phyloP scores from a whole-genome alignment of 2,113 vertebrate species.

The Spermophilus dauricus region DNA sequence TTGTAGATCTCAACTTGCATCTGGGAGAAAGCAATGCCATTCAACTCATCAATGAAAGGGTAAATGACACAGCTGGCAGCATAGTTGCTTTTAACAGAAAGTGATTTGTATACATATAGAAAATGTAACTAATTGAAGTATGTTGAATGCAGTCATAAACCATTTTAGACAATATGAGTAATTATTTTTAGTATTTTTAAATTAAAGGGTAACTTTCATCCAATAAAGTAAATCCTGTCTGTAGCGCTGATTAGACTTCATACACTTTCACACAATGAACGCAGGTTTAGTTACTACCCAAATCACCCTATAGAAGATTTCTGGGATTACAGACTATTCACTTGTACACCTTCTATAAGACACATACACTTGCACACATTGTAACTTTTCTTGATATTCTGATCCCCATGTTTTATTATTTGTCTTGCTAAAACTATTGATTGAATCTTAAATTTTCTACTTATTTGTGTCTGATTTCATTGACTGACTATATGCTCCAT shows the following conservation, averaged over 20 bases:
- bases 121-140: background rate
- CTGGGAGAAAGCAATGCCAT: background rate
- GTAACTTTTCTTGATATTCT: background rate
- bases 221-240: background rate
- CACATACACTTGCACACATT: background rate
- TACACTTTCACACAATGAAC: background rate
- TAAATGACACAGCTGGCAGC: background rate
- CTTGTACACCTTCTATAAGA: background rate
- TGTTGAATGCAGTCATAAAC: background rate
- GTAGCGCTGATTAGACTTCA: background rate
- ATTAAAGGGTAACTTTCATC: background rate
- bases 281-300: background rate
- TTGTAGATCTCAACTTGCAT: background rate
- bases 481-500: background rate
- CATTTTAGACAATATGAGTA: background rate
- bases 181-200: conserved; percentile 6
- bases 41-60: background rate
- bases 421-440: background rate
- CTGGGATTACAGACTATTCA: background rate
- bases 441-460: background rate
- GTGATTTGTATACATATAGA: background rate
- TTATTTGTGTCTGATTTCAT: background rate
- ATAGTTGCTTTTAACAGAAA: background rate
- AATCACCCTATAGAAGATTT: background rate
- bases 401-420: background rate